Conservation (phyloP, 2,113 vertebrate genomes). For the Xiphophorus hellerii region DNA sequence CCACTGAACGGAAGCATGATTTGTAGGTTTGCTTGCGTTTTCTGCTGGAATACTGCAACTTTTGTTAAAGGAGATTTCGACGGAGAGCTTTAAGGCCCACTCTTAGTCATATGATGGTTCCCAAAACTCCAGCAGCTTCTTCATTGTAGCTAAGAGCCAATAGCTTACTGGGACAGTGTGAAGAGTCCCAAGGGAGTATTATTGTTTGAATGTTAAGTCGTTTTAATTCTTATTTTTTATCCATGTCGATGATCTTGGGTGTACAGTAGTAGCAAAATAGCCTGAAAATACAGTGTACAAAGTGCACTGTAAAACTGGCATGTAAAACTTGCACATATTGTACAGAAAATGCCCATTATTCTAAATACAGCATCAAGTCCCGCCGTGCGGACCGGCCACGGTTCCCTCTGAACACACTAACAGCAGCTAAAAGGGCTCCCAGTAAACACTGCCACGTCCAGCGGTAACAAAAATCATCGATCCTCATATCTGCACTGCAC, state of each 20-base stretch:
- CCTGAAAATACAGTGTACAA: not conserved
- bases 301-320: not conserved
- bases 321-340: slow-evolving; percentile 1
- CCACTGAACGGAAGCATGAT: not conserved
- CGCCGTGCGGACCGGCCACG: slow-evolving; percentile 33
- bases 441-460: slow-evolving; percentile 16
- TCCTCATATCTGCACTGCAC: slow-evolving; percentile 55
- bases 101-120: slow-evolving; percentile 43
- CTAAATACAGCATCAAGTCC: slow-evolving; percentile 25
- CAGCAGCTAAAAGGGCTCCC: slow-evolving; percentile 4
- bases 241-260: slow-evolving; percentile 11
- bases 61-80: slow-evolving; percentile 29
- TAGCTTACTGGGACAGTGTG: slow-evolving; percentile 19
- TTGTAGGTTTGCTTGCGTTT: not conserved
- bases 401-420: slow-evolving; percentile 2
- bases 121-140: slow-evolving; percentile 50
- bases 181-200: slow-evolving; percentile 33
- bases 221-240: not conserved
- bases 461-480: not conserved
- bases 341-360: not conserved
- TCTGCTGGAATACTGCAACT: slow-evolving; percentile 34
- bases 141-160: slow-evolving; percentile 13
- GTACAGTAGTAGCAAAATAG: not conserved
- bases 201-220: slow-evolving; percentile 21
- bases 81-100: slow-evolving; percentile 23